phyloP scores from a whole-genome alignment of 2,797 vertebrate species.

The Diplodus sargus region DNA sequence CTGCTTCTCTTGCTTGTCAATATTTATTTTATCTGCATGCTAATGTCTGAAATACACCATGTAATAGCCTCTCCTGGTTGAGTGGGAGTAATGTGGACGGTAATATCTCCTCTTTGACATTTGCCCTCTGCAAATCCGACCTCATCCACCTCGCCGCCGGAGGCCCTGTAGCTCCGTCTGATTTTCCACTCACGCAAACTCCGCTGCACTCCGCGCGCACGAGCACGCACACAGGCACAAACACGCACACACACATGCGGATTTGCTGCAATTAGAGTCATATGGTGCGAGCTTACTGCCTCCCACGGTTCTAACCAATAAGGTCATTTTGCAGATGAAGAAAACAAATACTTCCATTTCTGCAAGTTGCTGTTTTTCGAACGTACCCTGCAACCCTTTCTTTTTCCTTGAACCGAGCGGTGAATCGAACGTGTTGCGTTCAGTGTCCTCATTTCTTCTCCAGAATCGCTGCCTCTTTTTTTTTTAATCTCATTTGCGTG shows the following conservation, averaged over 20 bases:
- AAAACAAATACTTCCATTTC: conserved; percentile 71
- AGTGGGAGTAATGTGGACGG: conserved; percentile 75
- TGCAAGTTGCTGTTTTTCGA: conserved; percentile 54
- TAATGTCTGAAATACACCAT: conserved; percentile 56
- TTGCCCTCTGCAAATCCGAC: conserved; percentile 69
- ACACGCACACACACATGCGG: conserved; percentile 37
- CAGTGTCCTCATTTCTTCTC: conserved; percentile 23
- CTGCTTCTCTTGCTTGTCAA: conserved; percentile 39
- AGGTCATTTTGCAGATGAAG: conserved; percentile 75
- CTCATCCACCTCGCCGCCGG: conserved; percentile 66
- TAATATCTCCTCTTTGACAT: conserved; percentile 79
- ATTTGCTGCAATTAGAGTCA: conserved; percentile 73
- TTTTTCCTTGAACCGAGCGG: conserved; percentile 51
- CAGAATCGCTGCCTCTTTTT: background rate
- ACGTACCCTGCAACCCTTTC: conserved; percentile 45
- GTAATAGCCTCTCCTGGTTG: conserved; percentile 36
- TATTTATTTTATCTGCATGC: conserved; percentile 59
- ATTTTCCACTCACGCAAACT: conserved; percentile 74
- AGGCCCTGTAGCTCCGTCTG: conserved; percentile 70
- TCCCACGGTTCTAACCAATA: conserved; percentile 75
- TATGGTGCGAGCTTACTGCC: conserved; percentile 70
- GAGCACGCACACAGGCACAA: conserved; percentile 1
- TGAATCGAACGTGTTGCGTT: conserved; percentile 22
- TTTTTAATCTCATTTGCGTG: conserved; percentile 9
- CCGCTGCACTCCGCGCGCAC: conserved; percentile 13